A percentile compares a stretch with the other conserved stretches of the same genome.
Evolutionary conservation across 2,797 vertebrate species (phyloP).

Genomic region (Betta splendens): DNA sequence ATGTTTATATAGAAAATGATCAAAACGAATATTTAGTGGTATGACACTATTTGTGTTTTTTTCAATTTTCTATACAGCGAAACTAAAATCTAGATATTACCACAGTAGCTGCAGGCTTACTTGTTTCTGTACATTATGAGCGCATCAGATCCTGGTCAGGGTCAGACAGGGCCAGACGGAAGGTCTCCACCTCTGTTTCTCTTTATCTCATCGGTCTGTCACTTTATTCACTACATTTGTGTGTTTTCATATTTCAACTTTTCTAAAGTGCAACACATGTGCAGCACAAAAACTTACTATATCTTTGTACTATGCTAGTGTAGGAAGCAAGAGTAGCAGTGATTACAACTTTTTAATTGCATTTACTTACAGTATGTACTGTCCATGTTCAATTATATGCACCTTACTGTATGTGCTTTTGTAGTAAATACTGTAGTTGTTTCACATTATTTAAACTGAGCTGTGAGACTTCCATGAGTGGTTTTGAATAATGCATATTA

Average conservation of each 20-base stretch:
- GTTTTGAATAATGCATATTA: too few species aligned
- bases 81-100: neutral
- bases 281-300: neutral
- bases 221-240: neutral
- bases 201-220: constrained; percentile 11
- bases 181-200: constrained; percentile 57
- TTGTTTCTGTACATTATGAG: constrained; percentile 39
- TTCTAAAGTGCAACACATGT: neutral
- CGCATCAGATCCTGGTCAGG: constrained; percentile 86
- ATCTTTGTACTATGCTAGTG: neutral
- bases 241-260: neutral
- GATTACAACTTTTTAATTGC: too few species aligned
- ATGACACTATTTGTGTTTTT: neutral
- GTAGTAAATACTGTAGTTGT: too few species aligned
- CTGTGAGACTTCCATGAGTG: too few species aligned
- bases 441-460: too few species aligned
- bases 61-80: neutral
- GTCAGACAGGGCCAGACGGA: constrained; percentile 93
- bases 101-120: too few species aligned
- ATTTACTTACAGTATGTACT: too few species aligned
- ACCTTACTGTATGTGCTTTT: too few species aligned
- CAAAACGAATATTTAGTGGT: constrained; percentile 2
- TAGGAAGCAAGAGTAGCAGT: neutral
- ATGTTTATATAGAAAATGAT: constrained; percentile 7
- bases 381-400: too few species aligned